Conservation (phyloP, 23 tunicate genomes). For the Ciona savignyi region DNA sequence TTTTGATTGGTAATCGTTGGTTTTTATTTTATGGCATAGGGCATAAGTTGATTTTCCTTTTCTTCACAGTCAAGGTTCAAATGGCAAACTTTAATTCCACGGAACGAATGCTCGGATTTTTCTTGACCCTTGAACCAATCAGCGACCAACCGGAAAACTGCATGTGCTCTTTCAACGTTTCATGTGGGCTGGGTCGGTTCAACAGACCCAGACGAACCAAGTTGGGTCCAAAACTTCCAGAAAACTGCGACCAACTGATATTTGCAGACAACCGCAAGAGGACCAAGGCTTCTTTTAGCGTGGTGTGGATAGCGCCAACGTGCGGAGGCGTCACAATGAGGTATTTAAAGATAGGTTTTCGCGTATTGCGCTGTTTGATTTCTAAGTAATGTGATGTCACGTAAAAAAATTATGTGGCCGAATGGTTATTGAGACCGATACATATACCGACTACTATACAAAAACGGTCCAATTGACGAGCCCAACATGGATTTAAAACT, state of each 20-base stretch:
- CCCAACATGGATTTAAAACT: no score
- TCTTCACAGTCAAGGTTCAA: not conserved
- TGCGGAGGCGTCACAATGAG: conserved; percentile 15
- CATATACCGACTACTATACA: no score
- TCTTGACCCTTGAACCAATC: not conserved
- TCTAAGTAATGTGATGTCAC: no score
- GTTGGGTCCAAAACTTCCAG: not conserved
- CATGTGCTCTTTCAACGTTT: conserved; percentile 2
- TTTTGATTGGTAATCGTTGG: no score
- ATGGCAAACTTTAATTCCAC: not conserved
- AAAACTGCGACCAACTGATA: not conserved
- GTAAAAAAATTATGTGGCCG: no score
- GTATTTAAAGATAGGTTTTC: conserved; percentile 5
- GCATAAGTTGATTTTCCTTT: no score
- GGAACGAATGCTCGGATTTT: conserved; percentile 3
- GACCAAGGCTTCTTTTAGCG: not conserved
- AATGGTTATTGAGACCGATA: no score
- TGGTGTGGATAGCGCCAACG: conserved; percentile 19
- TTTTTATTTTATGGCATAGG: no score
- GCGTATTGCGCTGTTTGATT: no score
- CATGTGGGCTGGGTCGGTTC: conserved; percentile 1
- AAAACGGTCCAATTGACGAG: no score
- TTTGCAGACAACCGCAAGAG: not conserved
- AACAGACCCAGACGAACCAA: not conserved
- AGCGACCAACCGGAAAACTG: not conserved